These are phyloP conservation scores for Neomonachus schauinslandi DNA, from an alignment of 2,113 vertebrate genomes.

Conservation along the genomic window DNA sequence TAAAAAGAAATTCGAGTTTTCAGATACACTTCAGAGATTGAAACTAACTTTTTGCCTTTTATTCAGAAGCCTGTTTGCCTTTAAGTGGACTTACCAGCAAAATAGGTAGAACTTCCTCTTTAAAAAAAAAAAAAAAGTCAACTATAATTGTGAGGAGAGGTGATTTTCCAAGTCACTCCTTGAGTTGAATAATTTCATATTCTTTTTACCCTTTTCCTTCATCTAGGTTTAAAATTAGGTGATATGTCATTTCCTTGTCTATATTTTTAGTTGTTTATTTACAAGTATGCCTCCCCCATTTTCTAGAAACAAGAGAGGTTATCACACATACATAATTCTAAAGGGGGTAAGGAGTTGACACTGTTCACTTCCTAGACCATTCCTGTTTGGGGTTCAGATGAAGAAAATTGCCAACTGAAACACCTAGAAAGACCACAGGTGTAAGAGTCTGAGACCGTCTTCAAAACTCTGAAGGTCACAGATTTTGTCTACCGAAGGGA, in stretches of 20 bases:
- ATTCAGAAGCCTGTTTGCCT: slow-evolving; percentile 77
- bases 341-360: background rate
- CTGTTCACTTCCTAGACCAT: background rate
- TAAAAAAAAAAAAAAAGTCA: slow-evolving; percentile 41
- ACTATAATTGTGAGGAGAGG: slow-evolving; percentile 39
- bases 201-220: slow-evolving; percentile 47
- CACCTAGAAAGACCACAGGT: background rate
- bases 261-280: background rate
- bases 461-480: background rate
- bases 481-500: background rate
- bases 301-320: slow-evolving; percentile 21
- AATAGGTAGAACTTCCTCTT: slow-evolving; percentile 49
- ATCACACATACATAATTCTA: background rate
- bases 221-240: slow-evolving; percentile 59
- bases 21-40: slow-evolving; percentile 72
- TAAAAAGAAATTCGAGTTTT: slow-evolving; percentile 73
- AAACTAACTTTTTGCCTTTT: slow-evolving; percentile 74
- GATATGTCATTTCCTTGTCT: background rate
- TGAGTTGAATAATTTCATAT: slow-evolving; percentile 57
- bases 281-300: background rate
- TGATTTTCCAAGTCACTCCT: slow-evolving; percentile 1
- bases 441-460: background rate
- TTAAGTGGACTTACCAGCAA: slow-evolving; percentile 73
- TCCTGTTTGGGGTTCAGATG: background rate
- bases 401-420: background rate